Base-by-base conservation (phyloP, 2,113 vertebrate genomes). In the Zapus hudsonius region DNA sequence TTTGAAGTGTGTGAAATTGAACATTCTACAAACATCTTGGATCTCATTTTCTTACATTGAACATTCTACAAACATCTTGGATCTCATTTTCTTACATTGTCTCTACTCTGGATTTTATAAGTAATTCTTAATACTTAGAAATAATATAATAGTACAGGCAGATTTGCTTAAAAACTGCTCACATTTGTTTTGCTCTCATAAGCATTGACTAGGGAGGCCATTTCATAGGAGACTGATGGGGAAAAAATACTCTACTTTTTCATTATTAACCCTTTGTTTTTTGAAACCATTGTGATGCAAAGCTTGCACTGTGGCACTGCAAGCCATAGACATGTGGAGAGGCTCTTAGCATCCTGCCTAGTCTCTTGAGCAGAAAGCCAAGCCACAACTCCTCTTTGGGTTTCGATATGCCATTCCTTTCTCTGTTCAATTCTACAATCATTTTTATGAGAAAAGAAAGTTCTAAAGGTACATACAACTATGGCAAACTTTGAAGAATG, bases 141-240 rank as follows among this genome's bases (percentile, higher is more conserved):
- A 93, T 0, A 36, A 95, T 92, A 36, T 94, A 94, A 95, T 93
- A 94, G 95, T 96, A 93, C 88, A 89, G 96, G 96, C 36, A 55
- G 95, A 63, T 92, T 75, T 29, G 74, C 81, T 90, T 87, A 79
- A 89, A 93, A 91, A 59, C 33, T 61, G 27, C 25, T 81, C 87
- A 92, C 86, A 38, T 52, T 69, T 59, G 22, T 63, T 88, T 75
- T 61, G 15, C 55, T 31, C 36, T 57, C 81, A 61, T 83, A 44
- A 95, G 11, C 7, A 31, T 52, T 94, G 92, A 82, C 57, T 8
- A 52, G 84, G 1, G 13, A 40, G 2, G 52, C 2, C 79, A 95
- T 90, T 95, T 87, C 90, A 81, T 95, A 55, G 5, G 89, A 91
- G 94, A 94, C 66, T 94, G 31, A 40, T 82, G 38, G 42, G 47